Percentiles rank a stretch among this genome's conserved stretches.
Evolutionary conservation across 2,797 vertebrate species (phyloP).

Genomic region (Picus viridis): DNA sequence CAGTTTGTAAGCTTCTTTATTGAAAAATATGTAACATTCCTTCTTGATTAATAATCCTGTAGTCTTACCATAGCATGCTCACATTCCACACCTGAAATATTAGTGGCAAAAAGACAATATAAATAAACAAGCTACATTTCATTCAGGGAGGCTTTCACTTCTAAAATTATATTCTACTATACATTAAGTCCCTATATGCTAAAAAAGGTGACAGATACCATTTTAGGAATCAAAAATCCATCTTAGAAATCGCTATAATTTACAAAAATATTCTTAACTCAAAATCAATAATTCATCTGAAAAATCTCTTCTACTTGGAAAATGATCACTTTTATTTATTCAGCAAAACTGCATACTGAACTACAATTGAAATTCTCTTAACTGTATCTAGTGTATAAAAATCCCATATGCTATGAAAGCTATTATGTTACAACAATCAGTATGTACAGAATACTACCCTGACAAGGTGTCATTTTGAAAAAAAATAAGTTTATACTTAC

Average conservation of each 20-base stretch:
- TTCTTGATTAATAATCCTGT: background rate
- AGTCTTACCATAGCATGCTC: background rate
- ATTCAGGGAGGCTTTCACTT: background rate
- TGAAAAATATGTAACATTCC: background rate
- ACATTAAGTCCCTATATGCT: background rate
- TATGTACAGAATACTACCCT: background rate
- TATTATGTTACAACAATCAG: background rate
- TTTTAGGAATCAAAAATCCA: background rate
- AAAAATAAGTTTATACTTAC: conserved; percentile 2
- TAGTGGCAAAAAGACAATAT: background rate
- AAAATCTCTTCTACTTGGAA: background rate
- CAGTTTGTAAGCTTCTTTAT: background rate
- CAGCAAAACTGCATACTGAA: conserved; percentile 3
- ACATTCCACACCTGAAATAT: background rate
- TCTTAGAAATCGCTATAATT: background rate
- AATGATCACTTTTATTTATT: conserved; percentile 21
- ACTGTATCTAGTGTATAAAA: background rate
- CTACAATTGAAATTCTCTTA: background rate
- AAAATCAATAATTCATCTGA: background rate
- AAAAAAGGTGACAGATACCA: background rate
- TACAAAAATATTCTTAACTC: conserved; percentile 1
- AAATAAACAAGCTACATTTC: background rate
- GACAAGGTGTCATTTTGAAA: background rate
- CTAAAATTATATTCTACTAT: background rate
- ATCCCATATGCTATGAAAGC: background rate